Base-by-base conservation (phyloP, 2,113 vertebrate species). In the Siniperca chuatsi region DNA sequence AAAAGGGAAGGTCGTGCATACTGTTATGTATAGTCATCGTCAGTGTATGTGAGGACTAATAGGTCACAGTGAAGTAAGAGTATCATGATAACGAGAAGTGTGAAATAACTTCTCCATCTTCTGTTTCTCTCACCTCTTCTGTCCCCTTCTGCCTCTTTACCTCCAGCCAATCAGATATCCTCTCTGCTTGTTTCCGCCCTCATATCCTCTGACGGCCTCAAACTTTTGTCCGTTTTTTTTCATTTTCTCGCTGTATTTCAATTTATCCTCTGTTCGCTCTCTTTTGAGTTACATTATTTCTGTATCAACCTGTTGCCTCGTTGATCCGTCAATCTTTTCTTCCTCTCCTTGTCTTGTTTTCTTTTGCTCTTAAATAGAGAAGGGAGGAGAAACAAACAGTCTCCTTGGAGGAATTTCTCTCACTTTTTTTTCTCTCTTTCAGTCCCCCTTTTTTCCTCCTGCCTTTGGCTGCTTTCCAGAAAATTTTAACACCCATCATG, bases 401-500 rank as follows among this genome's bases (percentile, higher is more conserved):
- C 55, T 85, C 62, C 58, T 91, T 50, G 70, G 88, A 92, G 75
- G 86, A 83, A 93, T 95, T 93, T 90, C 50, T 66, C 58, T 54
- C 33, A 60, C 40, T 87, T 54, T 81, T 42, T 83, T 83, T 65
- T 76, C 54, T 82, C 42, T 81, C 66, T 61, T 79, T 78, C 65
- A 29, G 42, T 50, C 20, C 71, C 35, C 25, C 10, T 72, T 61
- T 58, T 42, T 52, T 4, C 76, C 62, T 55, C 37, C 48, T n/a
- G 46, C 4, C n/a, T 83, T 93, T 96, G 96, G 95, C 93, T 18
- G 1, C 3, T 74, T 16, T 92, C 96, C 96, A 96, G 92, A 72
- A 88, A 90, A 91, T 93, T 90, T 94, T 94, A 92, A 89, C 92
- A 93, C 87, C 92, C 91, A 83, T 93, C 92, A 85, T 46, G 90